Percentiles rank a stretch among this genome's conserved stretches.
Conservation (phyloP, 2,888 invertebrate species). For the Trypoxylon attenuatum region DNA sequence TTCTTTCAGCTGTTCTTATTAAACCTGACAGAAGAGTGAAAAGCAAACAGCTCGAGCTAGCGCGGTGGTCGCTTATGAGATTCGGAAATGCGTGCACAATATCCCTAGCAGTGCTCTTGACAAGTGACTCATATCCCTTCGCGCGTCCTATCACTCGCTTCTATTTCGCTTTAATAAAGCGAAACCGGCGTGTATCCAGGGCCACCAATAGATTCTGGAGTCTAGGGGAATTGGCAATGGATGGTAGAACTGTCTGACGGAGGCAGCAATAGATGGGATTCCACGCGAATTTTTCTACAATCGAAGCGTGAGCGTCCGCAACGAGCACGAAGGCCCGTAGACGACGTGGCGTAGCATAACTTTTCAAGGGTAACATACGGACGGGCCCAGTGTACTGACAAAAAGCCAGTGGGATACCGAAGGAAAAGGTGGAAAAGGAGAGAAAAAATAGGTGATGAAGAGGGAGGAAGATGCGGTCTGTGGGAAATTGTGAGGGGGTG, state of each 20-base stretch:
- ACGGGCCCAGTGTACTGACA: neutral
- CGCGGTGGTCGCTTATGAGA: too few relatives aligned
- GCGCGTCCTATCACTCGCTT: neutral
- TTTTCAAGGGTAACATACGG: neutral
- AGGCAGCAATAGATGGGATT: too few relatives aligned
- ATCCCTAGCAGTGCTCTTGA: too few relatives aligned
- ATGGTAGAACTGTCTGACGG: too few relatives aligned
- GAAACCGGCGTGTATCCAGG: slow-evolving; percentile 7
- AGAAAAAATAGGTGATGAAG: slow-evolving; percentile 26
- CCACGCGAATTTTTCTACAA: slow-evolving; percentile 18
- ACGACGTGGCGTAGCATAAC: neutral
- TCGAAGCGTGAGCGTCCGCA: slow-evolving; percentile 18
- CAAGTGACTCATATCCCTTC: too few relatives aligned
- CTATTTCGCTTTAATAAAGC: slow-evolving; percentile 28
- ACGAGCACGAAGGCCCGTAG: too few relatives aligned
- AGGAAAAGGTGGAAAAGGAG: neutral
- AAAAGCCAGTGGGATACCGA: neutral
- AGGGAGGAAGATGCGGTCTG: slow-evolving; percentile 24
- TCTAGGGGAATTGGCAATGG: too few relatives aligned
- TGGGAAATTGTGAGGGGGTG: slow-evolving; percentile 43
- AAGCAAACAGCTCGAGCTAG: too few relatives aligned
- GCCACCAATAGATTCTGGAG: too few relatives aligned
- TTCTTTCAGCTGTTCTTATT: too few relatives aligned
- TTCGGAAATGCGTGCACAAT: too few relatives aligned
- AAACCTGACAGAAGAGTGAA: too few relatives aligned